Conservation (phyloP, 2,113 vertebrate genomes). For the Vidua macroura region DNA sequence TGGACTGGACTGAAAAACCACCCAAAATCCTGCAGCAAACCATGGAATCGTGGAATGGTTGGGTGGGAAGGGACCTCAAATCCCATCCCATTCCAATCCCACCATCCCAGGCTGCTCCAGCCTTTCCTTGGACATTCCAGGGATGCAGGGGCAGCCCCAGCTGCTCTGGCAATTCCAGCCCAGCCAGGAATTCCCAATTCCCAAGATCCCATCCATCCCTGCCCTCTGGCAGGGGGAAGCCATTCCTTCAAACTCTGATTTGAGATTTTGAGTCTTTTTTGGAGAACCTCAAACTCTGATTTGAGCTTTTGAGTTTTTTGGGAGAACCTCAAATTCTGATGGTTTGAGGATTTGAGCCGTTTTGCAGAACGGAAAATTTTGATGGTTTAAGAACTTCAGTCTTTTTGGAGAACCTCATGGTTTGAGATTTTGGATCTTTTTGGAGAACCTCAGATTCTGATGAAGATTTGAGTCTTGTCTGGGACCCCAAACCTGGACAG, state of each 20-base stretch:
- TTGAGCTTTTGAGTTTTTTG: not conserved
- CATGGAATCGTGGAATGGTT: not conserved
- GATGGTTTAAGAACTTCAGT: accelerated
- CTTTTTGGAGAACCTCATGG: not conserved
- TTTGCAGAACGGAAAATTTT: not conserved
- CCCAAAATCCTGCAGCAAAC: not conserved
- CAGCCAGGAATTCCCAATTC: not conserved
- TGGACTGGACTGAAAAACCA: not conserved
- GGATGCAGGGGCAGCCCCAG: not conserved
- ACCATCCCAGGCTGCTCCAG: not conserved
- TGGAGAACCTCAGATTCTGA: not conserved
- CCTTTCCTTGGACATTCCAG: not conserved
- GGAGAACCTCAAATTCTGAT: not conserved
- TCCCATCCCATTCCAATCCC: not conserved
- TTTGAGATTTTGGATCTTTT: not conserved
- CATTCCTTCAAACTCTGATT: not conserved
- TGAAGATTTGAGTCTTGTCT: not conserved
- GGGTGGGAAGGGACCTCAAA: not conserved
- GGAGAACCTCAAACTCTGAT: not conserved
- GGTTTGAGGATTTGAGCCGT: not conserved
- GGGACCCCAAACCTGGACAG: too few relatives aligned
- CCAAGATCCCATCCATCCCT: not conserved
- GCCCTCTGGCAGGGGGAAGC: not conserved
- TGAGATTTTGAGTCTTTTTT: not conserved
- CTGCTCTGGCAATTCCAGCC: not conserved